Evolutionary conservation across 2,888 invertebrate genomes (phyloP).

Genomic region (Conomelus anceps): DNA sequence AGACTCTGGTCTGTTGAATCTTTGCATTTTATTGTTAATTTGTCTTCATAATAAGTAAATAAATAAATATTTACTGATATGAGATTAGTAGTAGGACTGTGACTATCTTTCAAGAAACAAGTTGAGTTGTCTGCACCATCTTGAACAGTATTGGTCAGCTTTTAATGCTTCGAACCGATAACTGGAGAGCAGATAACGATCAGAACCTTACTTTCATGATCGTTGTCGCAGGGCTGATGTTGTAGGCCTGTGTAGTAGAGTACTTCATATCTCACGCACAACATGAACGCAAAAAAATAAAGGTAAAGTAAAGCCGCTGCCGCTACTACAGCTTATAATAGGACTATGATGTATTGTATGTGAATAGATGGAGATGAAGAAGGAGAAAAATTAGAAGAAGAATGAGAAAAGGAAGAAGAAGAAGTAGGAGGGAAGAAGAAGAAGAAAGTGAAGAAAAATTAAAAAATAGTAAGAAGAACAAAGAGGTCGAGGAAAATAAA

Average conservation of each 20-base stretch:
- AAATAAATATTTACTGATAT: too few species aligned
- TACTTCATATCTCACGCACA: neutral
- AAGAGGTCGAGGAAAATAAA: too few species aligned
- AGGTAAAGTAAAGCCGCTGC: neutral
- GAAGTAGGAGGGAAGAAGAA: too few species aligned
- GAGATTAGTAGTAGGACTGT: neutral
- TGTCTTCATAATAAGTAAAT: too few species aligned
- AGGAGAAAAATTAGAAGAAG: too few species aligned
- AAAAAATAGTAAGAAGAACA: too few species aligned
- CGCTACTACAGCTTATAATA: too few species aligned
- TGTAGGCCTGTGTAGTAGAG: neutral
- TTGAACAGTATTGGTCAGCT: neutral
- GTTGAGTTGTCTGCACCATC: neutral
- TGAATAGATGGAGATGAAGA: too few species aligned
- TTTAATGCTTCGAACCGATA: neutral
- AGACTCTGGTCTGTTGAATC: neutral
- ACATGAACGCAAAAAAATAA: too few species aligned
- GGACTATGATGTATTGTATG: too few species aligned
- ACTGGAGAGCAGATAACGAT: neutral
- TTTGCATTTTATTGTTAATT: neutral
- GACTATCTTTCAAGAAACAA: neutral
- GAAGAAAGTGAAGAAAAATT: too few species aligned
- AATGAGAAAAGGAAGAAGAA: too few species aligned
- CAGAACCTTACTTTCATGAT: neutral
- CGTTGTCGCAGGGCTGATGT: neutral